phyloP scores from a whole-genome alignment of 2,113 vertebrate species.

The Xenotilapia longispinis region DNA sequence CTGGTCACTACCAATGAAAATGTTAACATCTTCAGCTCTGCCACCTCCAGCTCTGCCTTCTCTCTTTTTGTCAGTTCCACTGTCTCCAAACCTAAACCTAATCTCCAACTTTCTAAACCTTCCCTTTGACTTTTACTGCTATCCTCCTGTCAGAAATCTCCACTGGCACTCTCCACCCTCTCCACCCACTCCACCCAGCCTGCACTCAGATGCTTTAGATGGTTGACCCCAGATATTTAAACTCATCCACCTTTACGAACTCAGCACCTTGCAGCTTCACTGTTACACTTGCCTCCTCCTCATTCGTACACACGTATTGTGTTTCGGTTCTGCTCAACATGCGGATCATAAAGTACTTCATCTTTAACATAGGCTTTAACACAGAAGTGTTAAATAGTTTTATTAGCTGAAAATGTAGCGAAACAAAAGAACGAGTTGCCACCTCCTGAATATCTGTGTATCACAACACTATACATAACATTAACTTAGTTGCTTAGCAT shows the following conservation, averaged over 20 bases:
- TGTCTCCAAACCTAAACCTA: not conserved
- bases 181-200: not conserved
- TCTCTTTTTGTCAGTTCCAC: not conserved
- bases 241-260: not conserved
- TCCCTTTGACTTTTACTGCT: not conserved
- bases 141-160: not conserved
- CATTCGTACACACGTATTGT: not conserved
- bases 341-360: not conserved
- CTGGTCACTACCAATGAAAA: not conserved
- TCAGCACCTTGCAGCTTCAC: not conserved
- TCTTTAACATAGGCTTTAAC: not conserved
- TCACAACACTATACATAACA: not conserved
- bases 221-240: not conserved
- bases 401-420: not conserved
- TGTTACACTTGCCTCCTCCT: not conserved
- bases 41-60: not conserved
- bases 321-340: not conserved
- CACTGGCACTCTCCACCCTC: not conserved
- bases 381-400: not conserved
- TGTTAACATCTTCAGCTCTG: not conserved
- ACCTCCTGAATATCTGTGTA: not conserved
- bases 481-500: not conserved
- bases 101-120: not conserved
- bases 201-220: not conserved
- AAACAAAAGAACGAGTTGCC: not conserved